Evolutionary conservation across 2,797 vertebrate species (phyloP), one percentile per base, ranked within the genome.

Genomic region (Platalea minor): DNA sequence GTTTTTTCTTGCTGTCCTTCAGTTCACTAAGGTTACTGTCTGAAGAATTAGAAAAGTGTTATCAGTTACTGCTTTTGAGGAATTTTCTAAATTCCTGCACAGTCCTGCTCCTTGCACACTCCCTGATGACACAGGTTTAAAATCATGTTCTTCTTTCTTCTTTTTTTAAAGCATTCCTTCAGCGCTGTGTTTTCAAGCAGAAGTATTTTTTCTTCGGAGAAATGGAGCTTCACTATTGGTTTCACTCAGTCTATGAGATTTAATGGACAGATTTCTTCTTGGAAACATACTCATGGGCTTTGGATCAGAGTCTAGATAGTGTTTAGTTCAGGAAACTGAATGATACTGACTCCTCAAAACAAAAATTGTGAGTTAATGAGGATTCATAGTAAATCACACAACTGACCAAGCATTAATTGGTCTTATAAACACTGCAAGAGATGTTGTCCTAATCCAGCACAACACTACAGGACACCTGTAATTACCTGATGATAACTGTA

Each of bases 81-180:
- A 82, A 89, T 75, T 95, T 94, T 83, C 43, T 78, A 29, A 82
- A 88, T 75, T 86, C 59, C 60, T 92, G 64, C 37, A 73, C n/a
- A 72, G 17, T 61, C 25, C 43, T 53, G 57, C 31, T 91, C 46
- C 73, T 75, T 73, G 33, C 26, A 82, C 37, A 24, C 64, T 53
- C 23, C 45, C 17, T 83, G 54, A 81, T 75, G 19, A 33, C 63
- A 89, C 39, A 73, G 50, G 35, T 85, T 75, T 88, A 86, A 88
- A 75, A 17, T 0, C 3, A 41, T 46, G n/a, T 25, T 85, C 23
- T 51, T 54, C 41, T 57, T 75, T 35, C 43, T 48, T 69, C 5
- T 37, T 73, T 59, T 63, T 69, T 80, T 13, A 33, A 74, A 88
- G 15, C 29, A 81, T 67, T 81, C 23, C 17, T 72, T 60, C 43